Evolutionary conservation across 2,888 invertebrate genomes (phyloP), one percentile per base, ranked within the genome.

Genomic region (Noctua janthe): DNA sequence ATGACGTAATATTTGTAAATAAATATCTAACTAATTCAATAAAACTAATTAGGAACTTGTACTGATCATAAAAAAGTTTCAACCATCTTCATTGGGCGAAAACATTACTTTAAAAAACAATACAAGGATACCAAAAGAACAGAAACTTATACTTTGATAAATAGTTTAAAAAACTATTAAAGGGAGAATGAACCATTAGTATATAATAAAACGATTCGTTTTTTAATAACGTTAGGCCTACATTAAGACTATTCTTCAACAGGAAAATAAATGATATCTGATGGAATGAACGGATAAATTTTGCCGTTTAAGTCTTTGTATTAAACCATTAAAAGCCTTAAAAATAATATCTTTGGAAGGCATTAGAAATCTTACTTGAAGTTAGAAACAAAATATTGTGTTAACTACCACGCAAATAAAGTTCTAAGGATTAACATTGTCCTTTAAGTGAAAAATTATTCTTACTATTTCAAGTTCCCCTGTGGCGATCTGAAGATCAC

Each of bases 391-490:
- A 35, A 51, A 75, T 80, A 82, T 59, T n/a, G 51, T 43, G 29
- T 5, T 35, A 7, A 74, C 66, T 80, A 82, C 66, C 54, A 80
- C 74, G 82, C 64, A 74, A 80, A 74, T 29, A 49, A 39, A 49
- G 6, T 39, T 39, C 10, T 10, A 49, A 39, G 39, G 20, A 56
- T 66, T 23, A 11, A 43, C 56, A 2, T 29, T 1, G 3, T 47
- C 35, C 64, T 35, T 29, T 17, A 8, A 51, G 1, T 20, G 1
- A 51, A 66, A 59, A 64, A 17, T 6, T 2, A 62, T 49, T 56
- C 1, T 54, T n/a, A 20, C 2, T 47, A 1, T 23, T 8, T n/a
- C 0, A 20, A 67, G 49, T 74, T 15, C 4, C 1, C 0, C 0
- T 43, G 23, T 20, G 35, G 43, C 5, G 23, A 29, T 20, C 13